Evolutionary conservation across 2,888 invertebrate species (phyloP).

Genomic region (Drosophila sordidula): DNA sequence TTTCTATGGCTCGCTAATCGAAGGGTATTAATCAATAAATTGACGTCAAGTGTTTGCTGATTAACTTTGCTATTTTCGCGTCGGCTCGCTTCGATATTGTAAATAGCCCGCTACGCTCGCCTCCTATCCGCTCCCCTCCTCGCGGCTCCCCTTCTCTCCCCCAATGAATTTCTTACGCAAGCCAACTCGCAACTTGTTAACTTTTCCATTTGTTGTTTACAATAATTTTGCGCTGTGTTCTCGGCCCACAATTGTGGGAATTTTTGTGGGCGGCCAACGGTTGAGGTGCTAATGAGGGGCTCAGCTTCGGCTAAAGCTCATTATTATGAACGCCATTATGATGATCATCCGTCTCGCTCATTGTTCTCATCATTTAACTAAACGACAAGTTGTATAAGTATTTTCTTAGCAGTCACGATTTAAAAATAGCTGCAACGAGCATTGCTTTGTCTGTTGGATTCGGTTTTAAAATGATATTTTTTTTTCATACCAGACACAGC

Average conservation of each 20-base stretch:
- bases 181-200: slow-evolving; percentile 44
- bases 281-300: slow-evolving; percentile 63
- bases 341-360: slow-evolving; percentile 19
- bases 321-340: slow-evolving; percentile 15
- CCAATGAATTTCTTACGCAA: slow-evolving; percentile 34
- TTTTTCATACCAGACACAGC: neutral
- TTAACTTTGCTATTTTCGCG: slow-evolving; percentile 67
- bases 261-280: slow-evolving; percentile 38
- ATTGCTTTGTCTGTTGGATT: slow-evolving; percentile 21
- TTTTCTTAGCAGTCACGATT: slow-evolving; percentile 56
- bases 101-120: slow-evolving; percentile 2
- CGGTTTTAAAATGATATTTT: slow-evolving; percentile 10
- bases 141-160: neutral
- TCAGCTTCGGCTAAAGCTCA: slow-evolving; percentile 28
- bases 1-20: slow-evolving; percentile 63
- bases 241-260: slow-evolving; percentile 33
- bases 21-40: slow-evolving; percentile 77
- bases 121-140: neutral
- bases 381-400: slow-evolving; percentile 58
- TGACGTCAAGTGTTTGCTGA: slow-evolving; percentile 70
- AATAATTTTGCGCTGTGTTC: slow-evolving; percentile 37
- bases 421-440: slow-evolving; percentile 38
- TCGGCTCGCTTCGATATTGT: slow-evolving; percentile 7
- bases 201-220: slow-evolving; percentile 62
- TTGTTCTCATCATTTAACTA: slow-evolving; percentile 49